Percentiles rank a stretch among this genome's conserved stretches.
Evolutionary conservation across 2,888 invertebrate species (phyloP).

Genomic region (Patella pellucida): DNA sequence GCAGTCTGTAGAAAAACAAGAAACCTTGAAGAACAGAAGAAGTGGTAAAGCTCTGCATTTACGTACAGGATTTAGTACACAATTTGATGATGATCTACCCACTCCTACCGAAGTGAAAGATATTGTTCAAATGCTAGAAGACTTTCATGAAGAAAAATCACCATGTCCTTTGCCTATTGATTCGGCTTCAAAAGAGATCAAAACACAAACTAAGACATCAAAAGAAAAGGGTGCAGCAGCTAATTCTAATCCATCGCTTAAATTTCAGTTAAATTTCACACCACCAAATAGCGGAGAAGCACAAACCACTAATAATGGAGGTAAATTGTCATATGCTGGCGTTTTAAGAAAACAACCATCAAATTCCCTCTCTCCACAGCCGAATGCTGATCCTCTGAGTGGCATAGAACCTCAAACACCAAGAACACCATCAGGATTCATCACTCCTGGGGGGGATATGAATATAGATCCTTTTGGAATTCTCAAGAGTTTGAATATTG

Average conservation of each 20-base stretch:
- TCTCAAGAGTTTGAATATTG: conserved; percentile 63
- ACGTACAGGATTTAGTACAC: conserved; percentile 59
- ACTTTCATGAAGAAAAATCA: conserved; percentile 46
- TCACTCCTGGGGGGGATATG: conserved; percentile 54
- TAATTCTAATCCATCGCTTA: not conserved
- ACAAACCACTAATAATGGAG: conserved; percentile 27
- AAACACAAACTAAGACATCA: not conserved
- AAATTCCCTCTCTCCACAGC: conserved; percentile 23
- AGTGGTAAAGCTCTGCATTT: conserved; percentile 35
- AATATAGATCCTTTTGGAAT: conserved; percentile 63
- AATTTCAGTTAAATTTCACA: conserved; percentile 27
- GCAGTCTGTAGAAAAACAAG: not conserved
- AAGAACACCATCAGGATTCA: conserved; percentile 59
- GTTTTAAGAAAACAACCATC: conserved; percentile 39
- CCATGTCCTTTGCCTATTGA: conserved; percentile 1
- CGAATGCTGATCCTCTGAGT: conserved; percentile 27
- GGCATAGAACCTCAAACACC: conserved; percentile 58
- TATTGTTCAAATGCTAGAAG: conserved; percentile 61
- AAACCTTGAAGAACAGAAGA: conserved; percentile 8
- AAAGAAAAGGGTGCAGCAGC: conserved; percentile 6
- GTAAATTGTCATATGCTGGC: conserved; percentile 44
- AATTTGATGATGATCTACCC: conserved; percentile 61
- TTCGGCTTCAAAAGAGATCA: not conserved
- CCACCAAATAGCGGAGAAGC: conserved; percentile 21
- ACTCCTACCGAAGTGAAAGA: conserved; percentile 62